Conservation (phyloP, 2,797 vertebrate genomes). For the Pempheris klunzingeri region DNA sequence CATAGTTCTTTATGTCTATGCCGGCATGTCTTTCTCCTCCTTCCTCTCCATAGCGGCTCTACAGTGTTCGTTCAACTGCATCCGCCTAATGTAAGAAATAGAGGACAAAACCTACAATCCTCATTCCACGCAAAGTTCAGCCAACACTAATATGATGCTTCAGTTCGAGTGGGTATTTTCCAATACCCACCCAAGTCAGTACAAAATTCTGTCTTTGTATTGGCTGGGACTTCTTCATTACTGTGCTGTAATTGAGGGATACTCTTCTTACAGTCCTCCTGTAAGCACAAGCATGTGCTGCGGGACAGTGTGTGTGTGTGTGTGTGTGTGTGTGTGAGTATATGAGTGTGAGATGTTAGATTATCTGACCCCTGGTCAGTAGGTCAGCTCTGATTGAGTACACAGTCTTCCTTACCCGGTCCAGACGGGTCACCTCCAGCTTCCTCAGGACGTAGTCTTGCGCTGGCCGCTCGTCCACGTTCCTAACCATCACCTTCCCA, state of each 20-base stretch:
- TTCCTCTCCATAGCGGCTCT: neutral
- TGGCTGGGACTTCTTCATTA: neutral
- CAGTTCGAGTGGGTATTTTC: neutral
- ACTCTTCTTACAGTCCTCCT: neutral
- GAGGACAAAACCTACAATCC: neutral
- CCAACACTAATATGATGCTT: neutral
- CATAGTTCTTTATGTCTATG: no score
- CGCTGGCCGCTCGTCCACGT: conserved; percentile 85
- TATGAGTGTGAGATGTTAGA: no score
- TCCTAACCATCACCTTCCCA: conserved; percentile 82
- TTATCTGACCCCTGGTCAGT: conserved; percentile 66
- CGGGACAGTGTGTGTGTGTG: conserved; percentile 27
- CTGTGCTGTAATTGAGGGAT: neutral
- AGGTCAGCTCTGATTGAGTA: conserved; percentile 53
- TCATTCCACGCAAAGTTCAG: neutral
- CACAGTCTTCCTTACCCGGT: conserved; percentile 82
- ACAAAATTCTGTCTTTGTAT: neutral
- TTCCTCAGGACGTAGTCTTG: conserved; percentile 90
- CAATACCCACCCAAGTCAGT: no score
- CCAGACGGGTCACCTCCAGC: conserved; percentile 86
- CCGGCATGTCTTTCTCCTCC: neutral
- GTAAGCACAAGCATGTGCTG: conserved; percentile 15
- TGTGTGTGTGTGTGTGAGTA: conserved; percentile 1
- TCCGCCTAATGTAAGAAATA: neutral
- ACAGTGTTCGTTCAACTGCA: neutral